phyloP scores from a whole-genome alignment of 2,888 invertebrate genomes.

The Cylloceria caligata region DNA sequence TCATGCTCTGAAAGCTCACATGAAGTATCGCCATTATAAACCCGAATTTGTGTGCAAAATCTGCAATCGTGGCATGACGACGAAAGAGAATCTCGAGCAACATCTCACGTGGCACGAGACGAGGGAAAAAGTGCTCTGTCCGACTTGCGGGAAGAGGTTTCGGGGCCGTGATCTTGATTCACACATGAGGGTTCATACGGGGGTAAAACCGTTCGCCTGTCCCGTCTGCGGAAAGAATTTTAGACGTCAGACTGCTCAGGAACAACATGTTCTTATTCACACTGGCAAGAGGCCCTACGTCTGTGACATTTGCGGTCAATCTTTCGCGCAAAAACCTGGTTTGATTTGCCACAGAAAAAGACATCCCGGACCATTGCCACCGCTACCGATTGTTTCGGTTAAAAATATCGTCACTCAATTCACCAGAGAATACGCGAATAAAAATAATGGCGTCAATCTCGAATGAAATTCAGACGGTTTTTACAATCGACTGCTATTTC shows the following conservation, averaged over 20 bases:
- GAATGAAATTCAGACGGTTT: conserved; percentile 11
- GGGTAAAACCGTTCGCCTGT: conserved; percentile 77
- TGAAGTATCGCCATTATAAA: conserved; percentile 77
- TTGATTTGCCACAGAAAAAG: conserved; percentile 76
- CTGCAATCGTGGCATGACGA: conserved; percentile 76
- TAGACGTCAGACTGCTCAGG: conserved; percentile 62
- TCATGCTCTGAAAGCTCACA: conserved; percentile 76
- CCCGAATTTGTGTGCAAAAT: conserved; percentile 74
- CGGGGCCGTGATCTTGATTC: conserved; percentile 75
- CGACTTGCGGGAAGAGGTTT: conserved; percentile 76
- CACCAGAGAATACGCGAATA: conserved; percentile 73
- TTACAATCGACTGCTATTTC: not conserved
- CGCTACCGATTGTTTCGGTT: conserved; percentile 75
- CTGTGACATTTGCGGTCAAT: conserved; percentile 77
- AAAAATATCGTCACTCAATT: conserved; percentile 76
- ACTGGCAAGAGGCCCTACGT: conserved; percentile 76
- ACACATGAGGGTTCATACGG: conserved; percentile 79
- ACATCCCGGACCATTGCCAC: conserved; percentile 76
- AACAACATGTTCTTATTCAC: conserved; percentile 77
- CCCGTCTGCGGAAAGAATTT: conserved; percentile 75
- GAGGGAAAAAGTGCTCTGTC: conserved; percentile 76
- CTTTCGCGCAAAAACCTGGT: conserved; percentile 78
- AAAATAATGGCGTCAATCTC: conserved; percentile 50
- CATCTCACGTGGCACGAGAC: conserved; percentile 77
- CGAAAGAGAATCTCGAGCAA: conserved; percentile 74